phyloP scores from a whole-genome alignment of 2,888 invertebrate species.

The Lysandra coridon region DNA sequence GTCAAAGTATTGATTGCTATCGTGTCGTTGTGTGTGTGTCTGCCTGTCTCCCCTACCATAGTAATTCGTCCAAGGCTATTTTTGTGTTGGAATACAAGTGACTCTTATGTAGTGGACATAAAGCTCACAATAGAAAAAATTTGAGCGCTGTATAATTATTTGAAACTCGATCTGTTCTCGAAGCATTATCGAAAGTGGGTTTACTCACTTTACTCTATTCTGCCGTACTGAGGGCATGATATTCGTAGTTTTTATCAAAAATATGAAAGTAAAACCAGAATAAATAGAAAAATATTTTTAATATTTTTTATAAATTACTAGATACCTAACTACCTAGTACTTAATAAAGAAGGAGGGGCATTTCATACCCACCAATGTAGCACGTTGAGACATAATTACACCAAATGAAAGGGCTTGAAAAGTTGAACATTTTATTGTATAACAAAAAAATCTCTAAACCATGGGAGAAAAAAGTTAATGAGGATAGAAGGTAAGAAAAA shows the following conservation, averaged over 20 bases:
- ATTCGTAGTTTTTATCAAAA: not conserved
- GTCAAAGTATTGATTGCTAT: constrained; percentile 20
- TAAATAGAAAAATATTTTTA: not conserved
- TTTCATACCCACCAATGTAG: too few relatives aligned
- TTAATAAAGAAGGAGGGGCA: too few relatives aligned
- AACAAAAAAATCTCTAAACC: too few relatives aligned
- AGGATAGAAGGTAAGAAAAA: too few relatives aligned
- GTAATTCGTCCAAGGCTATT: not conserved
- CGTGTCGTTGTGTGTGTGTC: constrained; percentile 23
- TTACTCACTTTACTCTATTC: too few relatives aligned
- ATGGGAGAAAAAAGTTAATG: too few relatives aligned
- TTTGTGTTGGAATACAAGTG: not conserved
- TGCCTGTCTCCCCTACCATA: not conserved
- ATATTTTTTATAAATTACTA: not conserved
- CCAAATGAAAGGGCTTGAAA: too few relatives aligned
- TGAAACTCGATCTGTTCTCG: not conserved
- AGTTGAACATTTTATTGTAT: too few relatives aligned
- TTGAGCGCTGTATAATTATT: not conserved
- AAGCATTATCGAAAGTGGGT: not conserved
- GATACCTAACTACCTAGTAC: too few relatives aligned
- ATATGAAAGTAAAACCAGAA: not conserved
- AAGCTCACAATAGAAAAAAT: not conserved
- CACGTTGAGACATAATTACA: too few relatives aligned
- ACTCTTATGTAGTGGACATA: not conserved
- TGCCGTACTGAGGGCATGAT: too few relatives aligned